Evolutionary conservation across 1,140 invertebrate genomes (phyloP), one percentile per base, ranked within the genome.

Genomic region (Halesus radiatus): DNA sequence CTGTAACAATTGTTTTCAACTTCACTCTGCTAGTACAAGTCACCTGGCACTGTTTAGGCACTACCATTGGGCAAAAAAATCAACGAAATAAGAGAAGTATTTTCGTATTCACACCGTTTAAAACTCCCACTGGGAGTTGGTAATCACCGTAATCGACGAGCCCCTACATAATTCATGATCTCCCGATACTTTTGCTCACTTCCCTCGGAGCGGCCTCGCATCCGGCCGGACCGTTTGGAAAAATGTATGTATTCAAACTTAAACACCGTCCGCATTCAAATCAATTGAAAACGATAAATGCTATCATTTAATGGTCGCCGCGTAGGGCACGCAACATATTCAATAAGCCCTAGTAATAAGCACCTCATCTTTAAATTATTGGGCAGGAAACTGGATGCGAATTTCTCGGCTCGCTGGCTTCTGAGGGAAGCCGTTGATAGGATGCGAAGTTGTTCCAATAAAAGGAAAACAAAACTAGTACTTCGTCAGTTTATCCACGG

Each of bases 201-300:
- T 54, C 56, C 72, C 53, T 20, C 37, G 26, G 18, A 64, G 52
- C 72, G 52, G n/a, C 18, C 56, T 26, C 20, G 23, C 72, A 74
- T 74, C 72, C 50, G 26, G 22, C 53, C 22, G n/a, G 4, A 18
- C 15, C 37, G 75, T 18, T 52, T 64, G 15, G 23, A 64, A 64
- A 64, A 23, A 64, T 68, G 60, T 29, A 68, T 22, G 22, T 45
- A 45, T 45, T 20, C 66, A 45, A 18, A 50, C 22, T 8, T 70
- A 70, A 70, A 45, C 37, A 70, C 66, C 37, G n/a, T 70, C 15
- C 66, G 20, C 5, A 23, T 45, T 37, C 13, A 81, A 80, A 78
- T 82, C 77, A 82, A 82, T 82, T 73, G 80, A 60, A 76, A 77
- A 77, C 53, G 62, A 62, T 80, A 80, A 82, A 76, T 52, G 52